A percentile compares a stretch with the other conserved stretches of the same genome.
phyloP scores from a whole-genome alignment of 2,888 invertebrate species.

The Anodontia alba region DNA sequence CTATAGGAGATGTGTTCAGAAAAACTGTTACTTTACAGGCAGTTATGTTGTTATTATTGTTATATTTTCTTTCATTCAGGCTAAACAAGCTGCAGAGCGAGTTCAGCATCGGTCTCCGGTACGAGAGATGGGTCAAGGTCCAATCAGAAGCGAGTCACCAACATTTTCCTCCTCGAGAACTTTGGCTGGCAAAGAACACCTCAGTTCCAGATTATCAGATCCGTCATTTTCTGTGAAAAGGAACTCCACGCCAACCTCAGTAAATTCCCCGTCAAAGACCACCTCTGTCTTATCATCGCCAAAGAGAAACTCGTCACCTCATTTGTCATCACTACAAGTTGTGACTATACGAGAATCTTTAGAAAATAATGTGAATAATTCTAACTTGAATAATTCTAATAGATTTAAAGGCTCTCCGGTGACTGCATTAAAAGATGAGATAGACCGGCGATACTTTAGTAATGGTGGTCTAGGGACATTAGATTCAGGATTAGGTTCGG shows the following conservation, averaged over 20 bases:
- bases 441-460: slow-evolving; percentile 77
- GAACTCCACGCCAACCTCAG: slow-evolving; percentile 64
- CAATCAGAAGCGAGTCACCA: slow-evolving; percentile 57
- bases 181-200: slow-evolving; percentile 31
- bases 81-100: slow-evolving; percentile 78
- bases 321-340: slow-evolving; percentile 61
- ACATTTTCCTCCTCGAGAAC: slow-evolving; percentile 50
- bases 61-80: slow-evolving; percentile 75
- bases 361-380: slow-evolving; percentile 50
- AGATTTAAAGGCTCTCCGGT: slow-evolving; percentile 82
- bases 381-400: slow-evolving; percentile 62
- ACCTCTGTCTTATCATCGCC: slow-evolving; percentile 38
- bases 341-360: slow-evolving; percentile 73
- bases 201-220: slow-evolving; percentile 53
- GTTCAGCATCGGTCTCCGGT: slow-evolving; percentile 73
- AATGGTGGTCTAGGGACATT: slow-evolving; percentile 63
- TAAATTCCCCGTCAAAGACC: slow-evolving; percentile 45
- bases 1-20: no score
- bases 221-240: slow-evolving; percentile 60
- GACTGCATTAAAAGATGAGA: slow-evolving; percentile 83
- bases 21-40: no score
- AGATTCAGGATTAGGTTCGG: slow-evolving; percentile 62
- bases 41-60: no score
- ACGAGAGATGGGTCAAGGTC: slow-evolving; percentile 32
- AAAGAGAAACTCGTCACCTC: slow-evolving; percentile 59